Conservation (phyloP, 2,113 vertebrate genomes). For the Peromyscus maniculatus region DNA sequence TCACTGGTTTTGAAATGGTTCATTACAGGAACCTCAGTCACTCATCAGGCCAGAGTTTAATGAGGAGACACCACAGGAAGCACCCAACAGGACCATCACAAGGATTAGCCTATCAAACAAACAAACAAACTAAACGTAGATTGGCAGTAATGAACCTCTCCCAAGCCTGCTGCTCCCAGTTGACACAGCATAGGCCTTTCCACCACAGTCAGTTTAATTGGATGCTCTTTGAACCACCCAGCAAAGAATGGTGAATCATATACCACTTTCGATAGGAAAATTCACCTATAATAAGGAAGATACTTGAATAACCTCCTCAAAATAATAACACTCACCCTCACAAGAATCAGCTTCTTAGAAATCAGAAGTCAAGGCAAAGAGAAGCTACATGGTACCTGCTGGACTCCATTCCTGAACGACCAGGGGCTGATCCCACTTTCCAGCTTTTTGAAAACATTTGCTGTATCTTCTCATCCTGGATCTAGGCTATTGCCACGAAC, state of each 20-base stretch:
- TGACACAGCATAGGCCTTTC: not conserved
- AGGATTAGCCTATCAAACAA: constrained; percentile 41
- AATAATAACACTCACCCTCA: not conserved
- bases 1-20: constrained; percentile 66
- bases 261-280: not conserved
- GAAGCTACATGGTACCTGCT: not conserved
- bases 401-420: not conserved
- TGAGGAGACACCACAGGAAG: constrained; percentile 62
- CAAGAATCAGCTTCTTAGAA: not conserved
- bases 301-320: not conserved
- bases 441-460: not conserved
- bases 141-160: constrained; percentile 55
- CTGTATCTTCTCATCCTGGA: not conserved
- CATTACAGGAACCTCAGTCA: constrained; percentile 58
- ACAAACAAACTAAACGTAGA: not conserved
- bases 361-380: not conserved
- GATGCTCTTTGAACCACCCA: not conserved
- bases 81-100: constrained; percentile 63
- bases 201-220: not conserved
- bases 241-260: constrained; percentile 26
- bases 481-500: not conserved
- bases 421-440: not conserved
- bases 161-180: not conserved
- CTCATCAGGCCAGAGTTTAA: constrained; percentile 66
- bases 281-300: not conserved